Evolutionary conservation across 2,113 vertebrate genomes (phyloP), one percentile per base, ranked within the genome.

Genomic region (Hemicordylus capensis): DNA sequence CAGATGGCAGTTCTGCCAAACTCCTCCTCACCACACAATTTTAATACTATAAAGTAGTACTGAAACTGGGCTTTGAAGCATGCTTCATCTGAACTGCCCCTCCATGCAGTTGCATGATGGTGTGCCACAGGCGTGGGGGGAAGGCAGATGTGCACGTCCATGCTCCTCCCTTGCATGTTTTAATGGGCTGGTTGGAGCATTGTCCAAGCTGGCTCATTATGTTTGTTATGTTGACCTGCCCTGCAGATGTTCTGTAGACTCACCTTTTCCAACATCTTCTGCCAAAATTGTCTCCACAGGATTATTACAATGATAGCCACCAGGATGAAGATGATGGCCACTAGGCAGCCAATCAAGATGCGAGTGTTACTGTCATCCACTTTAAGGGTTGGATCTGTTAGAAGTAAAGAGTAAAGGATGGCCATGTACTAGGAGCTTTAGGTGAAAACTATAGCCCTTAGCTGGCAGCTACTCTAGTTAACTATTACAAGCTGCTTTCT

Each of bases 211-310:
- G 42, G n/a, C n/a, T n/a, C 22, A 26, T 74, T 24, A 59, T 14
- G 8, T 78, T 51, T 20, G 24, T 85, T 46, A 51, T 46, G n/a
- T 46, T 24, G 37, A 15, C 24, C 34, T 4, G 19, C n/a, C 58
- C 19, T 11, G 34, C n/a, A 51, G 7, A 54, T 84, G 59, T 34
- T n/a, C n/a, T 83, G 20, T 9, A 69, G 24, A 75, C 76, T 97
- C 87, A 99, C 98, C 97, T 99, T 99, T 90, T 99, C 98, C 76
- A 99, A 95, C 98, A 99, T 99, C 94, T 98, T 99, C 93, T 98
- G 98, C 99, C 99, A 99, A 93, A 99, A 98, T 89, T 99, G 98
- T 63, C 98, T 94, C 98, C 99, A 99, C 54, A 99, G 96, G 81
- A 99, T 99, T 93, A 99, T 99, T 93, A 99, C 97, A 8, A 99